Evolutionary conservation across 2,888 invertebrate species (phyloP), one percentile per base, ranked within the genome.

Genomic region (Eurytoma californica): DNA sequence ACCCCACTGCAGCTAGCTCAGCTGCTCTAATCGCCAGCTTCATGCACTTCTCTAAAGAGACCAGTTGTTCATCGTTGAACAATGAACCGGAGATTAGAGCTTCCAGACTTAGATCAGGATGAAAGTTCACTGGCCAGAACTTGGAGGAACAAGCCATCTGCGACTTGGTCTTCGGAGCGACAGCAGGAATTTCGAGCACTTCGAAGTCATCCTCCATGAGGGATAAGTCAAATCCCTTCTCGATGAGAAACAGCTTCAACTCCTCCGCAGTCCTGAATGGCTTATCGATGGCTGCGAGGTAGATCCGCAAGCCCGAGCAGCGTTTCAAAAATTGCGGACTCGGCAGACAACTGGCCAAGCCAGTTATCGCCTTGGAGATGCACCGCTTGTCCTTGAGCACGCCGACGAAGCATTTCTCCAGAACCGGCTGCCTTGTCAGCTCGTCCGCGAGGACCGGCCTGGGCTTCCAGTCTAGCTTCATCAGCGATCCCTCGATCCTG

Each of bases 51-150:
- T 91, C 91, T 84, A 96, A 94, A 7, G 88, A 87, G 3, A 87
- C 80, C 0, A 93, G 84, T 82, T 96, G 93, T 0, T 87, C 83
- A 0, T 83, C 79, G 0, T 87, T 88, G 85, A 97, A 97, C 77
- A 94, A 91, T 0, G 86, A 83, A 18, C 93, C 94, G 14, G 92
- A 92, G 2, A 93, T 88, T 14, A 96, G 86, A 66, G 92, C 92
- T 87, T 97, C 97, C n/a, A 94, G 86, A 81, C 94, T 93, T 80
- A 93, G 93, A 86, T 96, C 94, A 0, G 95, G 94, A 90, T 97
- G 97, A 87, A 97, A 97, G 87, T 96, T 96, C 73, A 95, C 93
- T 0, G 97, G 95, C 97, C 97, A 97, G 61, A 92, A 88, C 72
- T 91, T 90, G 16, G 92, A 92, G 5, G 93, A 92, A 82, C 91